These are phyloP conservation scores for Grapholita molesta DNA, from an alignment of 1,140 invertebrate genomes.

Conservation along the genomic window DNA sequence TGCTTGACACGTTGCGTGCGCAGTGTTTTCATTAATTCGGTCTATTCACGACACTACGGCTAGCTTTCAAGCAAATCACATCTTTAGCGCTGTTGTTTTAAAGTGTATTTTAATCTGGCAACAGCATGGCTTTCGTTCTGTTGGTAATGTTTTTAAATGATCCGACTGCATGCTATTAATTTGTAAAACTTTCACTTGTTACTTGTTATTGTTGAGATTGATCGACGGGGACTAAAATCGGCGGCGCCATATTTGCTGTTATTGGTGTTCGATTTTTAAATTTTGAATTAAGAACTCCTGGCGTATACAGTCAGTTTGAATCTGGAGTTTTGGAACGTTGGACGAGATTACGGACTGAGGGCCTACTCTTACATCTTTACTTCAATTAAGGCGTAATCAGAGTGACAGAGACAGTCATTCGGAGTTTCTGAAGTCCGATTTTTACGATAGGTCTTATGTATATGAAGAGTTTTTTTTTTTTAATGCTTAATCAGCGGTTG, in stretches of 20 bases:
- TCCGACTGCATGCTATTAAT: conserved; percentile 8
- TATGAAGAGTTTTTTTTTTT: too few relatives aligned
- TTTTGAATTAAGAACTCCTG: background rate
- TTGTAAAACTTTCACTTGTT: conserved; percentile 14
- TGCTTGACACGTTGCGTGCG: conserved; percentile 2
- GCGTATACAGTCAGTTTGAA: background rate
- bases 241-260: background rate
- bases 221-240: background rate
- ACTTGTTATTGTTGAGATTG: conserved; percentile 5
- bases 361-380: too few relatives aligned
- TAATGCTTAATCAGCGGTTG: too few relatives aligned
- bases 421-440: too few relatives aligned
- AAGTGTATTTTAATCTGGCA: background rate
- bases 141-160: conserved; percentile 16
- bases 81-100: background rate
- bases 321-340: background rate
- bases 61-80: background rate
- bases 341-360: too few relatives aligned
- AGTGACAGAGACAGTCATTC: too few relatives aligned
- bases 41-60: background rate
- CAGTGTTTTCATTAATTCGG: conserved; percentile 4
- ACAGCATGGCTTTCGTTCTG: background rate
- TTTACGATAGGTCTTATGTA: too few relatives aligned
- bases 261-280: background rate
- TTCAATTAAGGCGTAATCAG: too few relatives aligned